A percentile compares a stretch with the other conserved stretches of the same genome.
Conservation (phyloP, 1,140 invertebrate species). For the Lordiphosa collinella region DNA sequence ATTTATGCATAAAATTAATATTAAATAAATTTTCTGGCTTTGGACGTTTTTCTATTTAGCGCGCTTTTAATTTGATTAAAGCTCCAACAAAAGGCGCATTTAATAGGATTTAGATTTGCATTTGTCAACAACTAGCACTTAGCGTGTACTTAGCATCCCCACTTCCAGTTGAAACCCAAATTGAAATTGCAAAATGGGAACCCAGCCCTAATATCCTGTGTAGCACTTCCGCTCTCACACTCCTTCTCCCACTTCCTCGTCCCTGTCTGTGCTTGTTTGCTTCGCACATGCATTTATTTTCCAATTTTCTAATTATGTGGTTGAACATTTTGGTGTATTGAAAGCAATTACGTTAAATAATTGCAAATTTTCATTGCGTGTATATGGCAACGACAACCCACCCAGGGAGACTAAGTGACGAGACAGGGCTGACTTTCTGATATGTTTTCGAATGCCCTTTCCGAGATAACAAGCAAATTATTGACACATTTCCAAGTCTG, state of each 20-base stretch:
- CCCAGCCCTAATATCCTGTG: not conserved
- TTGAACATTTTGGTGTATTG: conserved; percentile 51
- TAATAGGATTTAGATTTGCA: conserved; percentile 37
- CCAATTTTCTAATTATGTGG: conserved; percentile 64
- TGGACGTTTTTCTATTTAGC: not conserved
- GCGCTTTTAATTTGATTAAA: conserved; percentile 44
- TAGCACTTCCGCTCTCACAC: not conserved
- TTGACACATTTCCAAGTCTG: no score
- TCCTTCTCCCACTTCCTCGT: not conserved
- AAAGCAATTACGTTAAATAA: conserved; percentile 67
- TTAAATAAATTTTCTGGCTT: conserved; percentile 18
- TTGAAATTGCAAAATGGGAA: not conserved
- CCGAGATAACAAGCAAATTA: not conserved
- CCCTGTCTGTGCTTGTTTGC: not conserved
- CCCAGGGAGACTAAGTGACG: conserved; percentile 17
- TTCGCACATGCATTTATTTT: conserved; percentile 49
- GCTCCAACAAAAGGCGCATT: conserved; percentile 10
- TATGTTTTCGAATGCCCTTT: conserved; percentile 4
- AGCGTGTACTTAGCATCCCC: no score
- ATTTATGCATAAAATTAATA: conserved; percentile 54
- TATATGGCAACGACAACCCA: conserved; percentile 17
- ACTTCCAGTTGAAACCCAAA: no score
- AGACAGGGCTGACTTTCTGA: not conserved
- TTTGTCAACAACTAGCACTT: no score
- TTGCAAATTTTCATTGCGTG: conserved; percentile 38